These are phyloP conservation scores for Neodon shergylaensis DNA, from an alignment of 2,113 vertebrate species.

Conservation along the genomic window DNA sequence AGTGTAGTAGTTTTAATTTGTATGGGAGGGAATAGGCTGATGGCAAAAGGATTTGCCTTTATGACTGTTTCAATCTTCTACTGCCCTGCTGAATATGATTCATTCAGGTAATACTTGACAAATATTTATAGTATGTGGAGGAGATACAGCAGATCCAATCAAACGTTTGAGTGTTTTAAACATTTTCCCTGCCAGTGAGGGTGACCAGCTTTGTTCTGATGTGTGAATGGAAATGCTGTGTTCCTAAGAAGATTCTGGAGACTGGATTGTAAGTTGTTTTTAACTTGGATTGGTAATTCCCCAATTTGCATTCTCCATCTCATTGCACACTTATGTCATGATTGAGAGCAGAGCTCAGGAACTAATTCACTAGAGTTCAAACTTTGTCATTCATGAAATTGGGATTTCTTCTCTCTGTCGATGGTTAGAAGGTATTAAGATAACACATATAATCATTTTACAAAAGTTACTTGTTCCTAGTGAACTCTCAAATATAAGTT, in stretches of 20 bases:
- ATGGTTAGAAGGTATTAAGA: slow-evolving; percentile 3
- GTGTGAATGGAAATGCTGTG: background rate
- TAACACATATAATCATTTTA: background rate
- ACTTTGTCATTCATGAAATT: slow-evolving; percentile 36
- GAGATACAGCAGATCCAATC: background rate
- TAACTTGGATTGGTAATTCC: slow-evolving; percentile 4
- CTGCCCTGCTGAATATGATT: background rate
- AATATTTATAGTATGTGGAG: background rate
- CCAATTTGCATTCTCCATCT: background rate
- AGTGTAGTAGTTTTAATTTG: background rate
- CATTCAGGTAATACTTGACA: slow-evolving; percentile 36
- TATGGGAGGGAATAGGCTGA: background rate
- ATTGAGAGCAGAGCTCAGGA: background rate
- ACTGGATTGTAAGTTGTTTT: background rate
- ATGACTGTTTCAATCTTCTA: background rate
- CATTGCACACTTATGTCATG: slow-evolving; percentile 39
- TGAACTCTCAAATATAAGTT: slow-evolving; percentile 30
- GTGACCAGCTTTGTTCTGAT: slow-evolving; percentile 21
- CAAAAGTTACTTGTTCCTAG: background rate
- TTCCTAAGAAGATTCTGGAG: slow-evolving; percentile 4
- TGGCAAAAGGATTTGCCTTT: slow-evolving; percentile 36
- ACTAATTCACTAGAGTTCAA: background rate
- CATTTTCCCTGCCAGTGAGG: background rate
- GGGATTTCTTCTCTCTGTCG: background rate
- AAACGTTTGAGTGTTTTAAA: slow-evolving; percentile 16